These are phyloP conservation scores for Alaudala cheleensis DNA, from an alignment of 2,113 vertebrate genomes.

Conservation along the genomic window DNA sequence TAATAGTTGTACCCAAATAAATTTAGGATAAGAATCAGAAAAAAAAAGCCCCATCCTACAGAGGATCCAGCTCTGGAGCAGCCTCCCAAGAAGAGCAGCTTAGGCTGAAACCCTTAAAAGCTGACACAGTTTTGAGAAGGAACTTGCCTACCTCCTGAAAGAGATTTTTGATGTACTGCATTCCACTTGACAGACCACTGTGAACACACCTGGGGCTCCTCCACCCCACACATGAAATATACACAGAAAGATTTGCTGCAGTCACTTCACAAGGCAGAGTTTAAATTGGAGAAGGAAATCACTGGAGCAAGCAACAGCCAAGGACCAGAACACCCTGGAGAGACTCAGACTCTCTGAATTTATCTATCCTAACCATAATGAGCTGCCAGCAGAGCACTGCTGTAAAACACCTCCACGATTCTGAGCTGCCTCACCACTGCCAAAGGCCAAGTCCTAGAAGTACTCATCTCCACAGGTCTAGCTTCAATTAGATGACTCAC, in stretches of 20 bases:
- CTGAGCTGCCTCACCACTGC: neutral
- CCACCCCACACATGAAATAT: accelerated
- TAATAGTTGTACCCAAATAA: neutral
- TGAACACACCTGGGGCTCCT: neutral
- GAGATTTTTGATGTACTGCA: neutral
- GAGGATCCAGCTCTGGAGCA: neutral
- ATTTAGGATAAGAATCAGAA: neutral
- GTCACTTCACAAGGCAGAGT: neutral
- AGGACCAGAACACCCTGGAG: neutral
- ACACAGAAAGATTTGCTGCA: neutral
- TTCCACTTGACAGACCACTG: neutral
- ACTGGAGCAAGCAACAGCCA: neutral
- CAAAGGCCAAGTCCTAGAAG: neutral
- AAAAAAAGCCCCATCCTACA: neutral
- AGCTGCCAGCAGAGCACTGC: neutral
- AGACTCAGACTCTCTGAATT: neutral
- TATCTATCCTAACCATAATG: neutral
- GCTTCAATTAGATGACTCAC: neutral
- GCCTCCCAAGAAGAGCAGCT: neutral
- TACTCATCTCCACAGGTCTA: neutral
- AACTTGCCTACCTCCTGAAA: neutral
- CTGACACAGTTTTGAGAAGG: neutral
- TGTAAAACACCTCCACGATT: neutral
- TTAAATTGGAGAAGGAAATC: neutral
- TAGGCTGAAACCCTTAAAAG: neutral